These are phyloP conservation scores for Chironex yamaguchii DNA, from an alignment of 30 jellyfish, hydroid and myxozoan species.

Conservation along the genomic window DNA sequence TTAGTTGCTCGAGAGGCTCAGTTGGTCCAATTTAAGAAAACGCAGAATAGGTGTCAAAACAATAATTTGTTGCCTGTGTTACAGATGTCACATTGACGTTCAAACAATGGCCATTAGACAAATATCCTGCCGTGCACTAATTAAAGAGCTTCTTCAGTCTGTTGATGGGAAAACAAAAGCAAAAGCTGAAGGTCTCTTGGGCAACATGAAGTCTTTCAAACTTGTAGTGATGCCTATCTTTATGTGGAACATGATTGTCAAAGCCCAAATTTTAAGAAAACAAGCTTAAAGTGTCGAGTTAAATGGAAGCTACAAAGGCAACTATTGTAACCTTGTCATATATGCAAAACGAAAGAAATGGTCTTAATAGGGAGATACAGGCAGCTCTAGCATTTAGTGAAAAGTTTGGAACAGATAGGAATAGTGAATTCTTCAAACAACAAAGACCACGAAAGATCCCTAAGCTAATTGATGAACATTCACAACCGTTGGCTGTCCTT, in stretches of 20 bases:
- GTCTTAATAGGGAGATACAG: conserved; percentile 4
- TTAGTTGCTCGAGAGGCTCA: too few species aligned
- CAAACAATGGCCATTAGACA: too few species aligned
- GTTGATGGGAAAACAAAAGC: background rate
- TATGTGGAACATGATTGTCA: background rate
- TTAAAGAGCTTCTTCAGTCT: too few species aligned
- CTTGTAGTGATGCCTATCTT: background rate
- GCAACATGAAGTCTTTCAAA: background rate
- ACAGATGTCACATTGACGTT: too few species aligned
- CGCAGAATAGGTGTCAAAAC: too few species aligned
- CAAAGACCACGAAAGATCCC: conserved; percentile 1
- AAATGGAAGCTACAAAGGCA: conserved; percentile 28
- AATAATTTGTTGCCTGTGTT: too few species aligned
- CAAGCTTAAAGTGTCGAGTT: background rate
- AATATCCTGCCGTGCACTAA: too few species aligned
- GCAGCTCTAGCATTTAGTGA: conserved; percentile 12
- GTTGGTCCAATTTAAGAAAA: too few species aligned
- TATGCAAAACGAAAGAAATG: background rate
- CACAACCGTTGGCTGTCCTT: background rate
- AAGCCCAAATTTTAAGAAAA: background rate
- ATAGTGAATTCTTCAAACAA: background rate
- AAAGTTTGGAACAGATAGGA: background rate
- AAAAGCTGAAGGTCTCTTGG: background rate
- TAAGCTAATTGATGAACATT: background rate
- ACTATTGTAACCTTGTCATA: conserved; percentile 1